These are phyloP conservation scores for Micromussa lordhowensis DNA, from an alignment of 92 coral and sea anemone genomes.

Conservation along the genomic window DNA sequence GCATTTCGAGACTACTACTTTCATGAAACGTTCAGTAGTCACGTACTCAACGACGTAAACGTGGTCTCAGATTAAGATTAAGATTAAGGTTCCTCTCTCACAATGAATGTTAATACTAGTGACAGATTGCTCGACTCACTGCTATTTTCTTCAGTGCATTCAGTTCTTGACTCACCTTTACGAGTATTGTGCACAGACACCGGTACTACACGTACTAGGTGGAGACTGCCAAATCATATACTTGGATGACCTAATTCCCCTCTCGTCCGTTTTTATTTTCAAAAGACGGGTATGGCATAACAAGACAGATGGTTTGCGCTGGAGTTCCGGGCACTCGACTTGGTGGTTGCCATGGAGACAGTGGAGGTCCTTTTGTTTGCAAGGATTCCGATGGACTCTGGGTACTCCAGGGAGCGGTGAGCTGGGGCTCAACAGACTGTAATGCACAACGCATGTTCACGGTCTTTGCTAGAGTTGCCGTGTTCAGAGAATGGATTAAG, in stretches of 20 bases:
- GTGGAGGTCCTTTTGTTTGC: constrained; percentile 90
- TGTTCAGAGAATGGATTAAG: constrained; percentile 83
- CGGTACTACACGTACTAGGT: not conserved
- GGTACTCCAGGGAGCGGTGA: constrained; percentile 85
- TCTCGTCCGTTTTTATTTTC: no score
- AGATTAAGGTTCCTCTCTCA: no score
- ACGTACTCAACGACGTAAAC: not conserved
- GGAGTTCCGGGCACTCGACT: constrained; percentile 69
- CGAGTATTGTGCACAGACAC: not conserved
- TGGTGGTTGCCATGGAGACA: constrained; percentile 92
- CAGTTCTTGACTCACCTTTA: not conserved
- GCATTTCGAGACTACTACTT: no score
- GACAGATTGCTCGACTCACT: not conserved
- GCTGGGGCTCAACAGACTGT: constrained; percentile 82
- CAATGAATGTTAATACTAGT: not conserved
- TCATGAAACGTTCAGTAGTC: not conserved
- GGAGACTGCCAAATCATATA: not conserved
- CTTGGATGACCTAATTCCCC: not conserved
- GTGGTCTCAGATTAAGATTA: no score
- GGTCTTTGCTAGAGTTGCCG: constrained; percentile 73
- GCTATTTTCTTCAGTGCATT: not conserved
- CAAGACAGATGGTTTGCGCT: constrained; percentile 76
- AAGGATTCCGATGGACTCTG: constrained; percentile 66
- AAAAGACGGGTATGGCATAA: constrained; percentile 44
- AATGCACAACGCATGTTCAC: constrained; percentile 49